These are phyloP conservation scores for Atherix ibis DNA, from an alignment of 2,888 invertebrate genomes.

Conservation along the genomic window DNA sequence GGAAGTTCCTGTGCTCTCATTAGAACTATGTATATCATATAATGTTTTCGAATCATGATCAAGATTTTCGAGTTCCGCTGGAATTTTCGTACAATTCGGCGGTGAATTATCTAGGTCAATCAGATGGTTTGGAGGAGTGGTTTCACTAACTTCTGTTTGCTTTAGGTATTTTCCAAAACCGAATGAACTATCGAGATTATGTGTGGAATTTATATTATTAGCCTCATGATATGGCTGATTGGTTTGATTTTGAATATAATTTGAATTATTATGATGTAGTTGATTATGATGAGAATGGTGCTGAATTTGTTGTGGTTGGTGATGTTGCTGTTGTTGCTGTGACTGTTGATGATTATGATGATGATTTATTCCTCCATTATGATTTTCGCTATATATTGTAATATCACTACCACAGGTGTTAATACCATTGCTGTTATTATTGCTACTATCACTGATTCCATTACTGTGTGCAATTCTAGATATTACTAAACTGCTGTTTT, in stretches of 20 bases:
- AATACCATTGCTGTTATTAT: too few species aligned
- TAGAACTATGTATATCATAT: conserved; percentile 24
- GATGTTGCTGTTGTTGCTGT: conserved; percentile 6
- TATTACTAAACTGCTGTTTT: too few species aligned
- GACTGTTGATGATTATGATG: conserved; percentile 6
- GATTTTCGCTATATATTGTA: not conserved
- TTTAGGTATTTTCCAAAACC: conserved; percentile 31
- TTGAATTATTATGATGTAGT: conserved; percentile 17
- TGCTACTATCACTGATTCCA: too few species aligned
- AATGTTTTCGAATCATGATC: conserved; percentile 32
- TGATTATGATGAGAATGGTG: conserved; percentile 1
- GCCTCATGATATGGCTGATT: too few species aligned
- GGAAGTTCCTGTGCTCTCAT: conserved; percentile 15
- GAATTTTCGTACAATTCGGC: conserved; percentile 21
- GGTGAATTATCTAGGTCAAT: conserved; percentile 13
- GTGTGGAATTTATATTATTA: too few species aligned
- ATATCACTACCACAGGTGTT: too few species aligned
- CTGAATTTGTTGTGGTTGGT: conserved; percentile 6
- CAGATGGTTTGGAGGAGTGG: conserved; percentile 5
- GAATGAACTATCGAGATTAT: conserved; percentile 31
- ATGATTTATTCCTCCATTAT: conserved; percentile 1
- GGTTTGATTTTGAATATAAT: too few species aligned
- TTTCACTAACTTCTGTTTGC: conserved; percentile 24
- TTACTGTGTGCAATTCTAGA: too few species aligned
- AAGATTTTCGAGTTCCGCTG: conserved; percentile 24